A percentile compares a stretch with the other conserved stretches of the same genome.
phyloP scores from a whole-genome alignment of 2,797 vertebrate genomes.

The Acanthopagrus latus region DNA sequence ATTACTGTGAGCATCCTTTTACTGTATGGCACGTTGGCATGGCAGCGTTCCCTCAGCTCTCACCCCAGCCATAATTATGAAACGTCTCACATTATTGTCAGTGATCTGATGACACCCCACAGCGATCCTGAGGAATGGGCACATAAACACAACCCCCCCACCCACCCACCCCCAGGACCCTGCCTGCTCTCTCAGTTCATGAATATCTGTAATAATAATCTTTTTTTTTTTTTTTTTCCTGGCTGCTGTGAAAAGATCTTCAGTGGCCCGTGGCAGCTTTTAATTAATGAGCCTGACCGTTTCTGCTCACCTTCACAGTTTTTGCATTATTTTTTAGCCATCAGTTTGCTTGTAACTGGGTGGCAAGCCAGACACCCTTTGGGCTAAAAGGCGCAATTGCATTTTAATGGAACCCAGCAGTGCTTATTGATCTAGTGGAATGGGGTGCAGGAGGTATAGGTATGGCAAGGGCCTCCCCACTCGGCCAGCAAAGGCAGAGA shows the following conservation, averaged over 20 bases:
- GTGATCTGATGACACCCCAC: slow-evolving; percentile 40
- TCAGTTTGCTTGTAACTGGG: slow-evolving; percentile 64
- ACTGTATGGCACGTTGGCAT: not conserved
- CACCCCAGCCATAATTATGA: slow-evolving; percentile 26
- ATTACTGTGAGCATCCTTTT: slow-evolving; percentile 17
- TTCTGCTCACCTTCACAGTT: slow-evolving; percentile 72
- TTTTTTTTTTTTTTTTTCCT: not conserved
- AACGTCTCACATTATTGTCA: slow-evolving; percentile 45
- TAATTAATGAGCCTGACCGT: slow-evolving; percentile 74
- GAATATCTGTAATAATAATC: slow-evolving; percentile 66
- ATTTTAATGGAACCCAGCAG: slow-evolving; percentile 74
- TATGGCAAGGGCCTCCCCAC: slow-evolving; percentile 5
- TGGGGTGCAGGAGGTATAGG: slow-evolving; percentile 28
- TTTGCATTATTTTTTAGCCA: slow-evolving; percentile 71
- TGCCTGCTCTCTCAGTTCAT: slow-evolving; percentile 51
- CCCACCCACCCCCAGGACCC: slow-evolving; percentile 12
- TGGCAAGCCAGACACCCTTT: slow-evolving; percentile 56
- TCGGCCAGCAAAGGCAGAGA: slow-evolving; percentile 17
- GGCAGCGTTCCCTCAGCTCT: slow-evolving; percentile 4
- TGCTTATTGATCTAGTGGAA: slow-evolving; percentile 69
- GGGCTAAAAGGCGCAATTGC: slow-evolving; percentile 61
- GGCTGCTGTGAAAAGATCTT: slow-evolving; percentile 65
- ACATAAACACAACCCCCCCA: not conserved
- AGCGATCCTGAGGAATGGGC: slow-evolving; percentile 41
- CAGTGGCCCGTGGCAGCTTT: slow-evolving; percentile 75